Evolutionary conservation across 2,113 vertebrate species (phyloP).

Genomic region (Larimichthys crocea): DNA sequence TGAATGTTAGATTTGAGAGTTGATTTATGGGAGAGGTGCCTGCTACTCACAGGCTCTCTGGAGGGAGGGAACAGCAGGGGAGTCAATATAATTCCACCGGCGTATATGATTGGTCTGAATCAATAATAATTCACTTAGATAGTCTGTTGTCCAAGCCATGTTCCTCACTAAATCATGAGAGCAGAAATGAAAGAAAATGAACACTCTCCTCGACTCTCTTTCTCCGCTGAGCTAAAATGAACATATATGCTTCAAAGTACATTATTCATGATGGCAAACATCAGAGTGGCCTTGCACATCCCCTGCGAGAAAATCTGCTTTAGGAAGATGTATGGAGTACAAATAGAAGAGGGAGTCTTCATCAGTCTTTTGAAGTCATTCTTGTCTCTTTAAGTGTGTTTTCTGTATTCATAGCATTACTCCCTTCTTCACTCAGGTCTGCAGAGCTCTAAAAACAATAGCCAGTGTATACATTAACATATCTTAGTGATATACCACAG

Average conservation of each 20-base stretch:
- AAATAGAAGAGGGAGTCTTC: conserved; percentile 41
- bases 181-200: conserved; percentile 13
- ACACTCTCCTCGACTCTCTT: conserved; percentile 9
- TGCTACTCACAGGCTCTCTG: conserved; percentile 33
- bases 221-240: conserved; percentile 9
- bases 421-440: neutral
- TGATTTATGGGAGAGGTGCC: conserved; percentile 44
- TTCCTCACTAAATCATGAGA: conserved; percentile 21
- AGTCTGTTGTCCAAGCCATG: conserved; percentile 36
- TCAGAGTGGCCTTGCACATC: conserved; percentile 13
- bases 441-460: neutral
- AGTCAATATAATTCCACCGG: conserved; percentile 55
- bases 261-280: conserved; percentile 35
- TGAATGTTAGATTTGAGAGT: conserved; percentile 31
- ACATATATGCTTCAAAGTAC: conserved; percentile 23
- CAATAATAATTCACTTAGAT: conserved; percentile 62
- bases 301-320: conserved; percentile 53
- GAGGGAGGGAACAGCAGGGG: conserved; percentile 25
- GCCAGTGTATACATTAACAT: neutral
- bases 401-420: conserved; percentile 7
- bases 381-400: neutral
- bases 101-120: conserved; percentile 52
- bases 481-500: too few species aligned
- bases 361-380: conserved; percentile 32
- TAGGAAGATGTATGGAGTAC: conserved; percentile 45